These are phyloP conservation scores for Apistogramma diplotaenia DNA, from an alignment of 2,113 vertebrate genomes.

Conservation along the genomic window DNA sequence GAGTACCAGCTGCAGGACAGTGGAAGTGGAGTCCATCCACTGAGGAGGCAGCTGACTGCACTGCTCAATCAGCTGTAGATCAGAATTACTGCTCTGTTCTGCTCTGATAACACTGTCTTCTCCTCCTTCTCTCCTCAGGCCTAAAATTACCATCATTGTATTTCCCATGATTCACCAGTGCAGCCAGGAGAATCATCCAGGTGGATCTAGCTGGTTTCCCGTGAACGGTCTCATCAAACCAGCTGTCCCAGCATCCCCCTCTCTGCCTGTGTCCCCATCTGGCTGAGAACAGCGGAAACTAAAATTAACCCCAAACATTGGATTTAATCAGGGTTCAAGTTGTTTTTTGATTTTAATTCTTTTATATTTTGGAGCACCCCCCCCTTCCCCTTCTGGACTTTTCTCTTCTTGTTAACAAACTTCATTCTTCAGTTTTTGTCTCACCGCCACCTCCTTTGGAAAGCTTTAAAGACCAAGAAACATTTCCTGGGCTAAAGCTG, in stretches of 20 bases:
- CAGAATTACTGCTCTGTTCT: too few relatives aligned
- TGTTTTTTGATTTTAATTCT: not conserved
- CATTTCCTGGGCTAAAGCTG: slow-evolving; percentile 12
- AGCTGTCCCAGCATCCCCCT: not conserved
- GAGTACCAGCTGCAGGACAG: too few relatives aligned
- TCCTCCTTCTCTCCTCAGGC: not conserved
- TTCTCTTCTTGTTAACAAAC: not conserved
- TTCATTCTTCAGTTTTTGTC: not conserved
- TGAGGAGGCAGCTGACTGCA: too few relatives aligned
- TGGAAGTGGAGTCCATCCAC: too few relatives aligned
- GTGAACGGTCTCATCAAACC: not conserved
- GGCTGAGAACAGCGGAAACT: not conserved
- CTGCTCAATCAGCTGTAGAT: too few relatives aligned
- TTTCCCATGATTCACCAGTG: slow-evolving; percentile 27
- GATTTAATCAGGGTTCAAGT: not conserved
- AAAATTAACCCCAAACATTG: not conserved
- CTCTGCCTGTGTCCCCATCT: not conserved
- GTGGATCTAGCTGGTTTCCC: not conserved
- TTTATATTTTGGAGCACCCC: not conserved
- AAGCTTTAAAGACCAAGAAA: not conserved
- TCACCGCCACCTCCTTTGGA: not conserved
- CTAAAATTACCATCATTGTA: not conserved
- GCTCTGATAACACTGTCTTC: not conserved
- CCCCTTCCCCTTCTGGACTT: not conserved
- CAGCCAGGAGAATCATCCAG: not conserved